Evolutionary conservation across 2,113 vertebrate species (phyloP), one percentile per base, ranked within the genome.

Genomic region (Spheniscus mendiculus): DNA sequence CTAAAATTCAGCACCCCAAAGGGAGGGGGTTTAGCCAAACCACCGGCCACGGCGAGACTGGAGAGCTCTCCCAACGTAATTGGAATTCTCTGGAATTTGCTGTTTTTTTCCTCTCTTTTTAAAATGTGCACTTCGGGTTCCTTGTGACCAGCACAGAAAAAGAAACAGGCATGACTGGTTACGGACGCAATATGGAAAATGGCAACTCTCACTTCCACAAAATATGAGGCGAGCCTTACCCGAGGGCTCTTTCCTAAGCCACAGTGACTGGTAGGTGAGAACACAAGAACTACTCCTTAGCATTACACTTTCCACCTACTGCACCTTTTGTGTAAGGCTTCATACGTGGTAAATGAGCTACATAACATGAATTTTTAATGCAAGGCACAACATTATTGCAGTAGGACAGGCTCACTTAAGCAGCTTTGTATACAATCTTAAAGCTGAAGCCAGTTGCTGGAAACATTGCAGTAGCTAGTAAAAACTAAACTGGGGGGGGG

Each of bases 21-120:
- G 42, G 23, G 17, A 66, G 2, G 11, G 15, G 16, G 8, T 7
- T 29, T 25, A 40, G 34, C 9, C 59, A 52, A 52, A 25, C 7
- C 27, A 42, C 18, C 0, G 3, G 17, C 21, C 63, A 34, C 0
- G 0, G 18, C 1, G 0, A 56, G 8, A 40, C 50, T 8, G 42
- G 52, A 42, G 19, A 73, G 59, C 30, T 91, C 63, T 49, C 61
- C 80, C 8, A 27, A 2, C 0, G 3, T 27, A 26, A 10, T 0
- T 6, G 22, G 21, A 62, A 59, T 59, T 85, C 44, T 44, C 16
- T 3, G 66, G 9, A 34, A 55, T 77, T 30, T 23, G 53, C 17
- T 27, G 25, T 19, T 47, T 77, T 55, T 67, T 20, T 40, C 5
- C 2, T 1, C 16, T 2, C 5, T 47, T 42, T 70, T 45, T 38